A percentile compares a stretch with the other conserved stretches of the same genome.
These are phyloP conservation scores for Morpho helenor DNA, from an alignment of 2,888 invertebrate genomes.

Conservation along the genomic window DNA sequence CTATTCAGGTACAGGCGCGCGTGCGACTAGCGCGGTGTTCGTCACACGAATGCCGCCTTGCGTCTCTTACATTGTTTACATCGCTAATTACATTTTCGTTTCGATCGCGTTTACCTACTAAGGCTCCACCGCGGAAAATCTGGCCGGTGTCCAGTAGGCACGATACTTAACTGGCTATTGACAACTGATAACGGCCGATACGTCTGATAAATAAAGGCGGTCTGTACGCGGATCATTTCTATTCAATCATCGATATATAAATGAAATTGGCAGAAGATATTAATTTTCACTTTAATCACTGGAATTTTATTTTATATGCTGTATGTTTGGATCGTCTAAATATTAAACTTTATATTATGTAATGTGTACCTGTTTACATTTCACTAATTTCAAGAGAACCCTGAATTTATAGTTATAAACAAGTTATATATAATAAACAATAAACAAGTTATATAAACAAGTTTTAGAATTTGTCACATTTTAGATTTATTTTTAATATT, in stretches of 20 bases:
- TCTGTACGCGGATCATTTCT: not conserved
- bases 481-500: too few relatives aligned
- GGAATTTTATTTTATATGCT: not conserved
- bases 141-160: conserved; percentile 44
- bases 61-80: conserved; percentile 69
- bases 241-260: too few relatives aligned
- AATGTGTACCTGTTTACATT: too few relatives aligned
- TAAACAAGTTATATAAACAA: too few relatives aligned
- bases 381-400: too few relatives aligned
- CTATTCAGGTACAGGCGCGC: conserved; percentile 44
- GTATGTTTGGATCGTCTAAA: too few relatives aligned
- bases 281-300: too few relatives aligned
- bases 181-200: conserved; percentile 2
- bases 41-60: conserved; percentile 67
- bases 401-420: too few relatives aligned
- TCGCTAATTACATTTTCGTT: conserved; percentile 71
- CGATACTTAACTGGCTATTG: conserved; percentile 11
- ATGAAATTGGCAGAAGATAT: too few relatives aligned
- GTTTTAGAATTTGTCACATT: too few relatives aligned
- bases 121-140: conserved; percentile 69
- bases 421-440: too few relatives aligned
- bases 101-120: conserved; percentile 70
- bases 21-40: conserved; percentile 62
- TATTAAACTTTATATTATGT: too few relatives aligned
- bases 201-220: conserved; percentile 1